These are phyloP conservation scores for Chloropsis cyanopogon DNA, from an alignment of 2,113 vertebrate genomes.

Conservation along the genomic window DNA sequence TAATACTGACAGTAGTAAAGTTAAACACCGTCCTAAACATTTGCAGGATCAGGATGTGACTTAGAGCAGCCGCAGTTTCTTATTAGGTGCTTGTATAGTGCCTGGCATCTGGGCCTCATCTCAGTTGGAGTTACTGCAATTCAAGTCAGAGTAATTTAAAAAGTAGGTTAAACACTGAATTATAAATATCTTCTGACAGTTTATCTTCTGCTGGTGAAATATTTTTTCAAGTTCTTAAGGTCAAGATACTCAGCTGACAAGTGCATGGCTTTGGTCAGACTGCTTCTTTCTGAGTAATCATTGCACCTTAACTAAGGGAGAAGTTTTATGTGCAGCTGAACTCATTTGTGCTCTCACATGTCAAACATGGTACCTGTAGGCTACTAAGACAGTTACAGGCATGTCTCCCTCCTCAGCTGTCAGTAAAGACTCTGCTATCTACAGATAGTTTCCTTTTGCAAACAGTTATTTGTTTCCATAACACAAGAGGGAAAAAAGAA, in stretches of 20 bases:
- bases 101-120: constrained; percentile 11
- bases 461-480: not conserved
- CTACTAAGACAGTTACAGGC: not conserved
- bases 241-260: not conserved
- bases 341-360: not conserved
- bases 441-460: not conserved
- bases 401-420: not conserved
- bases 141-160: constrained; percentile 17
- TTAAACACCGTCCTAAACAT: constrained; percentile 17
- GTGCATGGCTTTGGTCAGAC: not conserved
- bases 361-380: not conserved
- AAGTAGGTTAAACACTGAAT: constrained; percentile 26
- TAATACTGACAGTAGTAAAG: constrained; percentile 23
- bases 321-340: not conserved
- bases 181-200: not conserved
- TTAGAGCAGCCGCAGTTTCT: not conserved
- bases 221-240: not conserved
- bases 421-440: not conserved
- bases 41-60: constrained; percentile 9
- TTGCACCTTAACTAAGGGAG: not conserved
- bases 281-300: not conserved
- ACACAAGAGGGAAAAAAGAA: not conserved
- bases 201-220: not conserved
- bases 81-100: not conserved
- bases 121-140: constrained; percentile 16